phyloP scores from a whole-genome alignment of 2,888 invertebrate genomes.

The Calameuta idolon region DNA sequence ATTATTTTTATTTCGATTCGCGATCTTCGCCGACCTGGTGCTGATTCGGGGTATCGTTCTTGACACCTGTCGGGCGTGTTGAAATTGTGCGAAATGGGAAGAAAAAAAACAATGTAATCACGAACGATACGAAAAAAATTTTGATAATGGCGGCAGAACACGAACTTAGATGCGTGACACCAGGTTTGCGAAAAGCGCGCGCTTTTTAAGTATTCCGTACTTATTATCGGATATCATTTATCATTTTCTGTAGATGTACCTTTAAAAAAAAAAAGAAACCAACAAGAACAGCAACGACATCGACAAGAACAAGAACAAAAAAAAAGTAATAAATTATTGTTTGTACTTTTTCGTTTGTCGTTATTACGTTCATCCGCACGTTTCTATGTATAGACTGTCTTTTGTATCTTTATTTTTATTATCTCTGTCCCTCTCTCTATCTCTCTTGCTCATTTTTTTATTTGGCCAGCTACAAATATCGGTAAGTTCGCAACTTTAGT shows the following conservation, averaged over 20 bases:
- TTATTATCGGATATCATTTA: constrained; percentile 51
- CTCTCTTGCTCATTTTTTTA: neutral
- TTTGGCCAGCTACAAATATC: no score
- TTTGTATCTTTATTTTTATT: constrained; percentile 38
- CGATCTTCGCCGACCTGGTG: neutral
- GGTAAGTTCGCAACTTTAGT: no score
- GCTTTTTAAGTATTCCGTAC: constrained; percentile 49
- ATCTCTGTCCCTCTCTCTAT: neutral
- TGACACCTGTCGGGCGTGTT: no score
- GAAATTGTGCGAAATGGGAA: no score
- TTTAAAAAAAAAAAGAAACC: constrained; percentile 37
- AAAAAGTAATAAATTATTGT: constrained; percentile 63
- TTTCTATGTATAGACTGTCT: constrained; percentile 8
- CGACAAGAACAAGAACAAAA: no score
- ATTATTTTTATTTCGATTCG: constrained; percentile 43
- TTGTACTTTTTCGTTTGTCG: constrained; percentile 50
- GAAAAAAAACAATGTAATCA: no score
- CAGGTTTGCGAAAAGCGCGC: constrained; percentile 21
- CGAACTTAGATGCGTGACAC: no score
- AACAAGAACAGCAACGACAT: no score
- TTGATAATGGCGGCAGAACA: no score
- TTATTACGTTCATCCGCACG: no score
- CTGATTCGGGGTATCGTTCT: neutral
- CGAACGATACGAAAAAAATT: no score
- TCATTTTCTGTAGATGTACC: constrained; percentile 53